Conservation (phyloP, 2,113 vertebrate species). For the Numida meleagris region DNA sequence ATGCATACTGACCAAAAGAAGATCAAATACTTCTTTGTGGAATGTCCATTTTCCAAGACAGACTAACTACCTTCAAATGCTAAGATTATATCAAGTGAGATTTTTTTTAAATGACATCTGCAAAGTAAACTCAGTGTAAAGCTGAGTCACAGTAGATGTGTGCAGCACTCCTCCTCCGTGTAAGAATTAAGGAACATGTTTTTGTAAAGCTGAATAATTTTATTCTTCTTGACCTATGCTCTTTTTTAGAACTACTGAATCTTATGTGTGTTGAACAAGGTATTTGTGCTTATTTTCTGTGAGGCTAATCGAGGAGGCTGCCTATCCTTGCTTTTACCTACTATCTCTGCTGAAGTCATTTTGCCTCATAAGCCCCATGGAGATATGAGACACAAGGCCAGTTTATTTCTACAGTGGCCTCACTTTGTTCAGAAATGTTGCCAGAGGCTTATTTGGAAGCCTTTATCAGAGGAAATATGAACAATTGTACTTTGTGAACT, state of each 20-base stretch:
- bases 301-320: conserved; percentile 5
- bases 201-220: neutral
- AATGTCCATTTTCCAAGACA: rapidly evolving
- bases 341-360: conserved; percentile 60
- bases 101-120: neutral
- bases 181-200: neutral
- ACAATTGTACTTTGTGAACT: conserved; percentile 42
- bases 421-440: conserved; percentile 46
- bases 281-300: conserved; percentile 10
- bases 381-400: conserved; percentile 60
- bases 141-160: neutral
- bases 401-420: conserved; percentile 68
- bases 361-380: conserved; percentile 37
- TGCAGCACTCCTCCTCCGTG: neutral
- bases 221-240: neutral
- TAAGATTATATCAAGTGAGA: neutral
- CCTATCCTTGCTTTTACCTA: conserved; percentile 62
- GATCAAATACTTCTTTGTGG: neutral
- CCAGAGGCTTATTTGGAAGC: conserved; percentile 68
- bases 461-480: conserved; percentile 15
- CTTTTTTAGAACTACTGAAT: neutral
- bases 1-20: neutral
- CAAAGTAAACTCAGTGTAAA: neutral
- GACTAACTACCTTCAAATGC: neutral
- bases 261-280: neutral